Evolutionary conservation across 2,113 vertebrate genomes (phyloP).

Genomic region (Rhombomys opimus): DNA sequence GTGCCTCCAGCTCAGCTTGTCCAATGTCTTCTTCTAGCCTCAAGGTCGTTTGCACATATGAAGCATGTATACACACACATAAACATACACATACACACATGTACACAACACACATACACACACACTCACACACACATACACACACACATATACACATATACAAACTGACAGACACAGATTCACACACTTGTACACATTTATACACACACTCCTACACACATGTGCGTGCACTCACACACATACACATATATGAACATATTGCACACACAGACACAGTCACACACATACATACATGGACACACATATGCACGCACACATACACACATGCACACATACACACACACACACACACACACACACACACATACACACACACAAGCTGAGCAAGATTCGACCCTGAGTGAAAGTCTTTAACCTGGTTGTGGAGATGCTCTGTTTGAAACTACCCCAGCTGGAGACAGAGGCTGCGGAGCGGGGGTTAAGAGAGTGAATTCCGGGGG

Average conservation of each 20-base stretch:
- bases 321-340: neutral
- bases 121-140: neutral
- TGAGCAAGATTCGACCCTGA: rapidly evolving
- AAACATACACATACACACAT: neutral
- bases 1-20: neutral
- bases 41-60: neutral
- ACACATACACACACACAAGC: neutral
- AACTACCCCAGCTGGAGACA: neutral
- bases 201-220: neutral
- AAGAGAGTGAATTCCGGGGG: neutral
- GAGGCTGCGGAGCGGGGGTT: neutral
- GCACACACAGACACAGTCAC: too few relatives aligned
- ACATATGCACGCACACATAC: too few relatives aligned
- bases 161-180: neutral
- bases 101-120: neutral
- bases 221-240: neutral
- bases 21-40: neutral
- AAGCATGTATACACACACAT: neutral
- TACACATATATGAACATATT: neutral
- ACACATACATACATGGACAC: too few relatives aligned
- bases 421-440: neutral
- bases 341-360: neutral
- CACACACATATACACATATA: neutral
- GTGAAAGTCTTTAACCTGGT: slow-evolving; percentile 5
- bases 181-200: neutral